A percentile compares a stretch with the other conserved stretches of the same genome.
Evolutionary conservation across 2,888 invertebrate genomes (phyloP).

Genomic region (Eupithecia vulgata): DNA sequence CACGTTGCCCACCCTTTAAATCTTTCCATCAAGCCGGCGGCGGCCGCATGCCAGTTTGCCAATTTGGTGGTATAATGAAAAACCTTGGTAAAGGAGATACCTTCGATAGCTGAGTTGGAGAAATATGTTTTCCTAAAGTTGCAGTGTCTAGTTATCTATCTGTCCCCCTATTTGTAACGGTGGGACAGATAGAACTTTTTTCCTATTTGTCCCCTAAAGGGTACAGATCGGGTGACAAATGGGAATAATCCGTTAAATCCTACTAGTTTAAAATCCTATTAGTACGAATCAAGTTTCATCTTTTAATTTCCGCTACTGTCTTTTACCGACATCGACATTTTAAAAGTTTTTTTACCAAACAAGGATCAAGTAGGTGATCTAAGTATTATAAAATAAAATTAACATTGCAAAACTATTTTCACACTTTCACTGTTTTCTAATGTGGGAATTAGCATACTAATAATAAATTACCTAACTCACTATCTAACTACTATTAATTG

Average conservation of each 20-base stretch:
- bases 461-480: neutral
- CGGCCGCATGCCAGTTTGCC: too few relatives aligned
- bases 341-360: neutral
- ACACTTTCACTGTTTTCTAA: constrained; percentile 25
- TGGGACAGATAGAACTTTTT: too few relatives aligned
- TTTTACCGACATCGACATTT: neutral
- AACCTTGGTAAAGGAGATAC: neutral
- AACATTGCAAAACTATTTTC: constrained; percentile 1
- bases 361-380: neutral
- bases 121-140: neutral
- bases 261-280: too few relatives aligned
- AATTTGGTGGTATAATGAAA: too few relatives aligned
- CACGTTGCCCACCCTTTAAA: too few relatives aligned
- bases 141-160: neutral
- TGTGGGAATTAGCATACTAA: constrained; percentile 16
- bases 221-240: too few relatives aligned
- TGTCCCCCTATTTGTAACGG: too few relatives aligned
- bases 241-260: too few relatives aligned
- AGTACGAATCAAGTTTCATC: too few relatives aligned
- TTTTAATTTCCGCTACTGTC: too few relatives aligned
- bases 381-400: constrained; percentile 6
- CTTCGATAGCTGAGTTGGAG: neutral
- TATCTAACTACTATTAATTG: neutral
- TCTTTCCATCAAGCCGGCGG: too few relatives aligned
- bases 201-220: too few relatives aligned